A percentile compares a stretch with the other conserved stretches of the same genome.
phyloP scores from a whole-genome alignment of 2,888 invertebrate species.

The Cryptocephalus primarius region DNA sequence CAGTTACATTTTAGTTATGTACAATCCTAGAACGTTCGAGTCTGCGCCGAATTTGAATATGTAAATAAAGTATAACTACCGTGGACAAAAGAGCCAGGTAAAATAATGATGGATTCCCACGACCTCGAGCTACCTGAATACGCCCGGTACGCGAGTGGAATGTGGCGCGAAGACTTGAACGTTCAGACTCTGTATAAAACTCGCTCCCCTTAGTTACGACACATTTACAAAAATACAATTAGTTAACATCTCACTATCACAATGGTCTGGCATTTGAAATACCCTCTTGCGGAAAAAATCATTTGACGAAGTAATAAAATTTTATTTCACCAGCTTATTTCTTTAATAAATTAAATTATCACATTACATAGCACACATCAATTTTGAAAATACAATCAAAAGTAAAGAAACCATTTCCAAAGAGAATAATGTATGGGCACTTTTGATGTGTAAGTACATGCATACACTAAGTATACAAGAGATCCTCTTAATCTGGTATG shows the following conservation, averaged over 20 bases:
- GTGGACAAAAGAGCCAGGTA: too few species aligned
- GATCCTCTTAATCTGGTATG: too few species aligned
- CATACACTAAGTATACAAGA: too few species aligned
- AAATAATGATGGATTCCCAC: too few species aligned
- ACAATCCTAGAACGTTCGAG: conserved; percentile 10
- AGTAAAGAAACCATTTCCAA: conserved; percentile 9
- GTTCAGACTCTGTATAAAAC: conserved; percentile 9
- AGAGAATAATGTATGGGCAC: conserved; percentile 7
- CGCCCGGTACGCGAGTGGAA: too few species aligned
- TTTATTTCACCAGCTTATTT: conserved; percentile 10
- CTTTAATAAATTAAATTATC: conserved; percentile 10
- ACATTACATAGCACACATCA: conserved; percentile 18
- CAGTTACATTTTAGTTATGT: conserved; percentile 15
- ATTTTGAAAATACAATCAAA: conserved; percentile 2
- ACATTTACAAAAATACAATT: conserved; percentile 29
- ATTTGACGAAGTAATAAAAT: conserved; percentile 1
- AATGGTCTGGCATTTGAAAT: conserved; percentile 20
- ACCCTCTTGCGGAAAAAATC: not conserved
- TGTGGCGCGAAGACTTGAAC: conserved; percentile 9
- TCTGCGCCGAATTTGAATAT: conserved; percentile 7
- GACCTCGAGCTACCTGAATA: too few species aligned
- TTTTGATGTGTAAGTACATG: conserved; percentile 6
- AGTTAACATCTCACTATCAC: conserved; percentile 30
- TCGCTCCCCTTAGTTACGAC: not conserved
- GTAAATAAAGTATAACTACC: too few species aligned